These are phyloP conservation scores for Enteromius fasciolatus DNA, from an alignment of 2,797 vertebrate species.

Conservation along the genomic window DNA sequence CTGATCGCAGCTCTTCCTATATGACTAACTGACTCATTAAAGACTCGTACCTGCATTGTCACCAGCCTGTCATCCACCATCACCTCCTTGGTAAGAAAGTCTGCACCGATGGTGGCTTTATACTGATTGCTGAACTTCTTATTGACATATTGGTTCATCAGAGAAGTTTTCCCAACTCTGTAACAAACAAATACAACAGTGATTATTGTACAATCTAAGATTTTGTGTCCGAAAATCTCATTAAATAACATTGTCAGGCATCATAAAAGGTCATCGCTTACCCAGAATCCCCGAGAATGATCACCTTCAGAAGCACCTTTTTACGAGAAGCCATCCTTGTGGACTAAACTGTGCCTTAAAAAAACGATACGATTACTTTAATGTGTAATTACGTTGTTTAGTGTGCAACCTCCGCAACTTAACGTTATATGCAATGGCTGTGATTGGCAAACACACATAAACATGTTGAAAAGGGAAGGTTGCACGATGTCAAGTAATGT, in stretches of 20 bases:
- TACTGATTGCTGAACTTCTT: conserved; percentile 73
- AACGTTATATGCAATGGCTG: background rate
- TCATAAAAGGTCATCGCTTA: conserved; percentile 44
- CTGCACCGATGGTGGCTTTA: conserved; percentile 71
- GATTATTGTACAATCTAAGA: background rate
- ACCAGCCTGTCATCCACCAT: conserved; percentile 70
- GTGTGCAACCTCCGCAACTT: background rate
- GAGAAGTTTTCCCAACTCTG: conserved; percentile 69
- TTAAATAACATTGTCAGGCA: background rate
- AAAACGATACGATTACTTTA: background rate
- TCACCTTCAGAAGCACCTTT: conserved; percentile 71
- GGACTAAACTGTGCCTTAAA: conserved; percentile 22
- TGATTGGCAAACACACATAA: conserved; percentile 21
- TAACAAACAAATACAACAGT: background rate
- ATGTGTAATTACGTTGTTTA: background rate
- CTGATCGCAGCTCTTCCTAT: background rate
- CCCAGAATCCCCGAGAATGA: conserved; percentile 71
- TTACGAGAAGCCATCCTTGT: conserved; percentile 67
- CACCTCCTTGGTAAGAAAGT: conserved; percentile 70
- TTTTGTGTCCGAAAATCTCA: background rate
- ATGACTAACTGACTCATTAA: background rate
- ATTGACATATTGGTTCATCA: conserved; percentile 73
- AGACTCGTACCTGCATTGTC: conserved; percentile 66
- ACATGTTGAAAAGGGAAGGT: conserved; percentile 29
- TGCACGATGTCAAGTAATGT: conserved; percentile 2